These are phyloP conservation scores for Sebastolobus altivelis DNA, from an alignment of 2,797 vertebrate genomes.

Conservation along the genomic window DNA sequence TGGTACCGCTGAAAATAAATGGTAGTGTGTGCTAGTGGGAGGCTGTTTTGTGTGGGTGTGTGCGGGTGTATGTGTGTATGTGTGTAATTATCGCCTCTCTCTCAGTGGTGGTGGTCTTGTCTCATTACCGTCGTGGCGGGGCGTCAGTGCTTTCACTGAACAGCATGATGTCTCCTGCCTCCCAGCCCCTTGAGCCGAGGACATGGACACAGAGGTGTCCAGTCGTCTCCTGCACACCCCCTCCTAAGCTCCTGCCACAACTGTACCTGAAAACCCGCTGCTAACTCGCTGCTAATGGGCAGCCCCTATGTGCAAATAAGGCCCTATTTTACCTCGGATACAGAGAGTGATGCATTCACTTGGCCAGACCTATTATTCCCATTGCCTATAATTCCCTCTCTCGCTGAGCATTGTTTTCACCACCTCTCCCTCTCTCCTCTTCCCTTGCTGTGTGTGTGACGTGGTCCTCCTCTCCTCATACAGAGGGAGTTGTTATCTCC, in stretches of 20 bases:
- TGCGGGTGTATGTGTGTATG: conserved; percentile 67
- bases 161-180: conserved; percentile 64
- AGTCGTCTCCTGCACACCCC: conserved; percentile 29
- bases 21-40: conserved; percentile 16
- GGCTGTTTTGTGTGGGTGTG: conserved; percentile 28
- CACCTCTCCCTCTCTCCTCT: conserved; percentile 30
- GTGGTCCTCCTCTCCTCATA: conserved; percentile 44
- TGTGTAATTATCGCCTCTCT: conserved; percentile 86
- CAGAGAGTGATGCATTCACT: conserved; percentile 54
- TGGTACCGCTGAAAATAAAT: conserved; percentile 32
- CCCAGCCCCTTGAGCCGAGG: conserved; percentile 53
- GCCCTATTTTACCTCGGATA: conserved; percentile 42
- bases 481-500: conserved; percentile 62
- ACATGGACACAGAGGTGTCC: conserved; percentile 61
- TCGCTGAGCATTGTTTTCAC: conserved; percentile 44
- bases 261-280: conserved; percentile 59
- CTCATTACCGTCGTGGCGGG: conserved; percentile 89
- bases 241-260: conserved; percentile 36
- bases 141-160: conserved; percentile 76
- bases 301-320: conserved; percentile 64
- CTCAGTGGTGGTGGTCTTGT: conserved; percentile 81
- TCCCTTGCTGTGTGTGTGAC: conserved; percentile 21
- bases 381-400: conserved; percentile 56
- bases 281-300: conserved; percentile 68
- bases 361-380: conserved; percentile 65